These are phyloP conservation scores for Daboia siamensis DNA, from an alignment of 2,113 vertebrate genomes.

Conservation along the genomic window DNA sequence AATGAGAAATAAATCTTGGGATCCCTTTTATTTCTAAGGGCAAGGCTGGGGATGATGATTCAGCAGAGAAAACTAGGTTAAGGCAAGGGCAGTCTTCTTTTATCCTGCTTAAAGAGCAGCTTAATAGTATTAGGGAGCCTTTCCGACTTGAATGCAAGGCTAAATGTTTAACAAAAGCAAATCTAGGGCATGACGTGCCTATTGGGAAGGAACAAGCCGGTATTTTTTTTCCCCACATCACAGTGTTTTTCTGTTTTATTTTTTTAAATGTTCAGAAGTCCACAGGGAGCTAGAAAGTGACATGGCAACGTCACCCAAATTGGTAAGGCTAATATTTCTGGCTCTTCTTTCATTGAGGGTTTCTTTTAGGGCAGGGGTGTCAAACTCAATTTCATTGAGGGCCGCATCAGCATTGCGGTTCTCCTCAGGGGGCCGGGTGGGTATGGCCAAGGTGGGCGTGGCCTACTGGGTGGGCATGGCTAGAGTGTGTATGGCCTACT, in stretches of 20 bases:
- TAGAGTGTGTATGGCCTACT: too few species aligned
- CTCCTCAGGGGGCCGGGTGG: too few species aligned
- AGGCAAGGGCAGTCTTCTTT: slow-evolving; percentile 42
- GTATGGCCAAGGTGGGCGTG: too few species aligned
- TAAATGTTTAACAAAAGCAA: slow-evolving; percentile 4
- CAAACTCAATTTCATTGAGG: too few species aligned
- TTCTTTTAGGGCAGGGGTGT: too few species aligned
- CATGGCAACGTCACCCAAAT: neutral
- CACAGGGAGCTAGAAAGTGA: neutral
- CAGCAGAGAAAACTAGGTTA: slow-evolving; percentile 59
- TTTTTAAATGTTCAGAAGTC: neutral
- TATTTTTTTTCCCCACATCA: neutral
- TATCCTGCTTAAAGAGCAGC: neutral
- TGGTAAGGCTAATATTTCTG: neutral
- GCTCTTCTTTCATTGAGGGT: neutral
- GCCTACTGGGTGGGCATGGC: too few species aligned
- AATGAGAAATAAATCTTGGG: slow-evolving; percentile 63
- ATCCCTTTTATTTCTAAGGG: slow-evolving; percentile 35
- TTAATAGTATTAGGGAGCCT: neutral
- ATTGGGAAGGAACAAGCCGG: neutral
- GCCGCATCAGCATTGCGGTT: too few species aligned
- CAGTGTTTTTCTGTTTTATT: neutral
- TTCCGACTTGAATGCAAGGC: slow-evolving; percentile 17
- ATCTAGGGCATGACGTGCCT: neutral
- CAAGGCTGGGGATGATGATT: slow-evolving; percentile 42